A percentile compares a stretch with the other conserved stretches of the same genome.
Conservation (phyloP, 2,797 vertebrate genomes). For the Hippocampus kuda region DNA sequence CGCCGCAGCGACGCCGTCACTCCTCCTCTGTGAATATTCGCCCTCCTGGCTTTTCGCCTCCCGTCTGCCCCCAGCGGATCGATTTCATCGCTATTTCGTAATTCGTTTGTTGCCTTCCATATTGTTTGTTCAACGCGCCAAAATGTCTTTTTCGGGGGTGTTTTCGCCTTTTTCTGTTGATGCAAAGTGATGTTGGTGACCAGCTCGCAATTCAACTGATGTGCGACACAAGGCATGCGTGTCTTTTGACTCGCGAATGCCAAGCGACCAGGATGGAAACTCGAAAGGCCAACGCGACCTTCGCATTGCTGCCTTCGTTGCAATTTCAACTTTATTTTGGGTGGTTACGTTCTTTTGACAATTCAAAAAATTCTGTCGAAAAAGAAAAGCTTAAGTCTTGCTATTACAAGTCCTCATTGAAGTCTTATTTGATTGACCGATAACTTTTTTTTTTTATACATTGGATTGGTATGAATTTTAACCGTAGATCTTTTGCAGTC, state of each 20-base stretch:
- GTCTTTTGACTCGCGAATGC: constrained; percentile 14
- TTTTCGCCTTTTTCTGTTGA: too few relatives aligned
- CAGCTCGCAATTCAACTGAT: constrained; percentile 15
- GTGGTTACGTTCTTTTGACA: too few relatives aligned
- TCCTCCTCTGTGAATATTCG: constrained; percentile 34
- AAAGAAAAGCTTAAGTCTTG: too few relatives aligned
- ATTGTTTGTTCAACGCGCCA: constrained; percentile 24
- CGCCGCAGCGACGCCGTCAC: constrained; percentile 1
- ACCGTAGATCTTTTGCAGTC: too few relatives aligned
- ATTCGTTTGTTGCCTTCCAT: constrained; percentile 16
- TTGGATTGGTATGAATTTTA: too few relatives aligned
- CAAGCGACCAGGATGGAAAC: not conserved
- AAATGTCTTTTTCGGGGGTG: not conserved
- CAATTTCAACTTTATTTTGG: too few relatives aligned
- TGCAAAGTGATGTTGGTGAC: too few relatives aligned
- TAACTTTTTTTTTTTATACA: too few relatives aligned
- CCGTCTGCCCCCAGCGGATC: constrained; percentile 28
- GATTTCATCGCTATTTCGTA: constrained; percentile 54
- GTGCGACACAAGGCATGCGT: constrained; percentile 5
- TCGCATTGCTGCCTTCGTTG: not conserved
- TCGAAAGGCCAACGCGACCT: not conserved
- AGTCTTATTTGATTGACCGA: too few relatives aligned
- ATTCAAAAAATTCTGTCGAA: too few relatives aligned
- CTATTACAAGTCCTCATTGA: too few relatives aligned
- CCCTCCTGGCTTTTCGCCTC: constrained; percentile 12